Conservation (phyloP, 2,113 vertebrate species). For the Gymnarchus niloticus region DNA sequence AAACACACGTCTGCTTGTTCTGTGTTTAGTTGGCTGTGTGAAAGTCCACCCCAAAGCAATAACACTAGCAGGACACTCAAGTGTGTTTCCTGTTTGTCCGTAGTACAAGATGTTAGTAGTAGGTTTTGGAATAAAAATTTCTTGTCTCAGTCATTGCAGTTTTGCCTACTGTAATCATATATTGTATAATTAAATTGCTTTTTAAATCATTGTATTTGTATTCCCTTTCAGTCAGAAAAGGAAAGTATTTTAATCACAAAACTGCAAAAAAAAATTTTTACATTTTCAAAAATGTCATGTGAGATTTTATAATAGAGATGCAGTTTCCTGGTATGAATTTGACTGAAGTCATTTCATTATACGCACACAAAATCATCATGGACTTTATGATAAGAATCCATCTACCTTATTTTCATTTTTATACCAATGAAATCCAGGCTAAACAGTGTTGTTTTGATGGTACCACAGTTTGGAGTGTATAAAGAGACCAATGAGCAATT, state of each 20-base stretch:
- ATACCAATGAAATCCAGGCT: neutral
- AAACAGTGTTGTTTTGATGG: neutral
- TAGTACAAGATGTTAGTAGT: neutral
- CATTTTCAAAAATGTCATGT: neutral
- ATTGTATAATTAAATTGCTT: neutral
- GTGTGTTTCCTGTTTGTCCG: neutral
- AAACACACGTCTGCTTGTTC: neutral
- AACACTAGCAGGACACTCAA: neutral
- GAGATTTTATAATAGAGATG: neutral
- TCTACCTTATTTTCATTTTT: neutral
- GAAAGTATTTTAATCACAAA: neutral
- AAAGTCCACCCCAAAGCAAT: neutral
- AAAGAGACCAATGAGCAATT: slow-evolving; percentile 35
- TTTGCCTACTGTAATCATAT: neutral
- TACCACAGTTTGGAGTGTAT: neutral
- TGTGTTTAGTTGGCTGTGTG: neutral
- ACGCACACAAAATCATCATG: neutral
- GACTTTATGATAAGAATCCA: neutral
- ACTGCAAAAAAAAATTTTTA: neutral
- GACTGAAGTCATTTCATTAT: neutral
- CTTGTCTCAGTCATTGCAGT: neutral
- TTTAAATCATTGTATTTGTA: neutral
- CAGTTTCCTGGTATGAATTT: too few relatives aligned
- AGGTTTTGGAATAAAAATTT: neutral
- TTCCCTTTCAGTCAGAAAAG: neutral